Base-by-base conservation (phyloP, 2,797 vertebrate species). In the Coluber constrictor region DNA sequence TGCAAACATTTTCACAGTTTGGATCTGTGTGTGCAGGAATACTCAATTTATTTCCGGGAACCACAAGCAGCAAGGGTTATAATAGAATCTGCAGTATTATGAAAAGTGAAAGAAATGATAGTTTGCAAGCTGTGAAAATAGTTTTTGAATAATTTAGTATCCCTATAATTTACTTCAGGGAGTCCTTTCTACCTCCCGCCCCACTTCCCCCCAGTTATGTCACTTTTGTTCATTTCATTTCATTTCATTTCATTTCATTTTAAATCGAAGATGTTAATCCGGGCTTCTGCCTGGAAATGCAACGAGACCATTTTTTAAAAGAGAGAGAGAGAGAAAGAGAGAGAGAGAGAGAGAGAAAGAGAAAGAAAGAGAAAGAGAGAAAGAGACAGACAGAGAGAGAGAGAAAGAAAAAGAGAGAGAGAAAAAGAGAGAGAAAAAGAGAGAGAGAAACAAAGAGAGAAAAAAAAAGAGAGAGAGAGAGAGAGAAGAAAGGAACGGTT, bases 241-340 rank as follows among this genome's bases (percentile, higher is more conserved):
- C 12, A 15, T 90, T 37, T 27, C 12, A 15, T 92, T 91, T 92
- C 12, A 15, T 92, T 91, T 91, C 95, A 54, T 37, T 20, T 20
- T 93, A 91, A 95, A 95, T 89, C 0, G 0, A 16, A 1, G 79
- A 9, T 1, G 56, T 94, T 94, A 92, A 54, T 94, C 94, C 92
- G 55, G 55, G 32, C 57, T 23, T 90, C 70, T 95, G 92, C 57
- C 56, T 4, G 29, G 51, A 93, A 93, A 37, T n/a, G 15, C 70
- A 93, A 23, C 27, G 88, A 18, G 92, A 88, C 29, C 27, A 93
- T 56, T 93, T 60, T 51, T 54, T 54, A 54, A 54, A 54, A 47
- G 47, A 54, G 51, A 54, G 51, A 54, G 51, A 54, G 51, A 54
- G 12, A 54, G 51, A 13, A 2, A 60, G 7, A 27, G 23, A 25